Conservation (phyloP, 2,888 invertebrate species). For the Hanleya hanleyi region DNA sequence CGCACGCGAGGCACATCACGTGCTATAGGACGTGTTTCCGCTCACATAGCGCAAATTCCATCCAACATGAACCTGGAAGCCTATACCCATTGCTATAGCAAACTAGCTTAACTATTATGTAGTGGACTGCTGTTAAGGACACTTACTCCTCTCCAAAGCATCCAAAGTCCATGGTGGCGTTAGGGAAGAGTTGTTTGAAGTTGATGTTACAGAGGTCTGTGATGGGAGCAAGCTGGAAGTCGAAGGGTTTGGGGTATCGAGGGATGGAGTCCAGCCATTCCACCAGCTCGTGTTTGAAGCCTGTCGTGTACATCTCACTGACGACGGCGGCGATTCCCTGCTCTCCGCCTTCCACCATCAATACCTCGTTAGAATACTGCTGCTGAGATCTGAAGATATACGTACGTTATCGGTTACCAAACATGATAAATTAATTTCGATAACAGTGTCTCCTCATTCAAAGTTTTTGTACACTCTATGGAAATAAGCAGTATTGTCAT, state of each 20-base stretch:
- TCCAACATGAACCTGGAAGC: no score
- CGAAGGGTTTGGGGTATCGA: constrained; percentile 28
- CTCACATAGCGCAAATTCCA: no score
- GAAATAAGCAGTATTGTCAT: no score
- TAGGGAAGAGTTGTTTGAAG: constrained; percentile 20
- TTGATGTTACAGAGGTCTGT: constrained; percentile 29
- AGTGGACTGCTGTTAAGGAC: no score
- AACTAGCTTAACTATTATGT: no score
- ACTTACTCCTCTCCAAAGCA: constrained; percentile 14
- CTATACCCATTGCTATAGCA: no score
- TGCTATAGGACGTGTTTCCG: no score
- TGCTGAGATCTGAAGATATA: constrained; percentile 10
- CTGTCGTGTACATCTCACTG: constrained; percentile 23
- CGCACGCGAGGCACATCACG: no score
- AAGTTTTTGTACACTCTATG: no score
- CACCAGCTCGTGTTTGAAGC: constrained; percentile 15
- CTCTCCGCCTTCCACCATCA: constrained; percentile 28
- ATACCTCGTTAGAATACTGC: constrained; percentile 15
- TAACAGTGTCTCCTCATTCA: no score
- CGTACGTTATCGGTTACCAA: no score
- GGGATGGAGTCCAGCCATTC: constrained; percentile 29
- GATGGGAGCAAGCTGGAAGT: constrained; percentile 27
- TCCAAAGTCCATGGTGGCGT: constrained; percentile 10
- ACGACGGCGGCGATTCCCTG: constrained; percentile 24
- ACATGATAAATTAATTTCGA: no score